Evolutionary conservation across 1,140 invertebrate species (phyloP), one percentile per base, ranked within the genome.

Genomic region (Brachionus manjavacas): DNA sequence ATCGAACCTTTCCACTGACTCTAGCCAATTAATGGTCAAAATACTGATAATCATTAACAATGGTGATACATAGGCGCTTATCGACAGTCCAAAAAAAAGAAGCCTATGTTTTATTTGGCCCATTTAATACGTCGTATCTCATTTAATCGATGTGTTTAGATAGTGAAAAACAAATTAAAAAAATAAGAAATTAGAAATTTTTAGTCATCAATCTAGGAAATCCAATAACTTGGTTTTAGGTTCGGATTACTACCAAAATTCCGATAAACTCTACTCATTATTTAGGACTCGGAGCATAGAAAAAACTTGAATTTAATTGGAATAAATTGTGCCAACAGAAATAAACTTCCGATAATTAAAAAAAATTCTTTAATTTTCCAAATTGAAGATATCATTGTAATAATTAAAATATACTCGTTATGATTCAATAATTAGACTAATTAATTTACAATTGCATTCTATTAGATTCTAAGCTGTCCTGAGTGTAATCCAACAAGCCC

Each of bases 11-110:
- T 76, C 72, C 20, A 49, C 46, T 9, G 72, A 76, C 41, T 76
- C 23, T 4, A 76, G 43, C 72, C 72, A 76, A 76, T 76, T 46
- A 16, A 49, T 31, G 16, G 72, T 76, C 20, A 76, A 20, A 3
- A 76, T 49, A 49, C 41, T 49, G 11, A 76, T 9, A 14, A 76
- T 76, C 72, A 76, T 76, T 35, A 76, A 25, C 20, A 76, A 49
- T 49, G 72, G 72, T 16, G 72, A 76, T 9, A 46, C 72, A 76
- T 76, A 76, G 72, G 72, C 72, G 25, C 72, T 76, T 35, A 76
- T 31, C 14, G 72, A 76, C 1, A 76, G 43, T 49, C 72, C 72
- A 23, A 76, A 23, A 49, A 76, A 76, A 25, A 76, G 43, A 46
- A 76, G 72, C 72, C 72, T 76, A 76, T 76, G 41, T 20, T 76